phyloP scores from a whole-genome alignment of 2,797 vertebrate genomes.

The Acrossocheilus wenchowensis region DNA sequence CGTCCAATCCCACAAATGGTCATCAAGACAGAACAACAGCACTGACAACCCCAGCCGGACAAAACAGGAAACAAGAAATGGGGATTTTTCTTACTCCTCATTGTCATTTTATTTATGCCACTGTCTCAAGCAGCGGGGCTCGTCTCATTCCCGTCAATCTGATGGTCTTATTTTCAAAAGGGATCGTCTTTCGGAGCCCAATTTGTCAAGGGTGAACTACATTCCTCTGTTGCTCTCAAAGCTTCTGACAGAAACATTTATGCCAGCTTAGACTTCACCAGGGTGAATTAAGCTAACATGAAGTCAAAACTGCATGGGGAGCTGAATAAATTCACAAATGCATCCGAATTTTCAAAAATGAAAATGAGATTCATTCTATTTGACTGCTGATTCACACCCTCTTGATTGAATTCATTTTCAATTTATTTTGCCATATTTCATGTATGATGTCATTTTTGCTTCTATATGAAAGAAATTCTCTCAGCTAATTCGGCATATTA shows the following conservation, averaged over 20 bases:
- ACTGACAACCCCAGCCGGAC: conserved; percentile 76
- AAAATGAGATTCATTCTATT: not conserved
- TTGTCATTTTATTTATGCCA: conserved; percentile 71
- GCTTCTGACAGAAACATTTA: conserved; percentile 71
- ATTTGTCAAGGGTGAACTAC: conserved; percentile 83
- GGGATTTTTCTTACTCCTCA: conserved; percentile 54
- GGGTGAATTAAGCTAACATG: conserved; percentile 73
- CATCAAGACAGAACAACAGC: conserved; percentile 86
- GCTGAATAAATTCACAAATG: not conserved
- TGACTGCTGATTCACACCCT: not conserved
- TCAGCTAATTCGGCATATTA: not conserved
- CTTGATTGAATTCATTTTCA: not conserved
- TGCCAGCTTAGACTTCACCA: conserved; percentile 75
- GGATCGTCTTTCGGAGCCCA: conserved; percentile 83
- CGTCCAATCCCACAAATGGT: conserved; percentile 80
- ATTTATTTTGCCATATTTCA: not conserved
- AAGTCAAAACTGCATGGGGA: not conserved
- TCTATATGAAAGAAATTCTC: not conserved
- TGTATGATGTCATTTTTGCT: not conserved
- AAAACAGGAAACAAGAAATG: conserved; percentile 68
- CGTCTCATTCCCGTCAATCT: conserved; percentile 80
- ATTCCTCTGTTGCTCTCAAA: conserved; percentile 69
- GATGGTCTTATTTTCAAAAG: conserved; percentile 76
- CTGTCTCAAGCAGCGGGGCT: conserved; percentile 76
- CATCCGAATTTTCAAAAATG: not conserved